Evolutionary conservation across 2,797 vertebrate species (phyloP).

Genomic region (Pelodytes ibericus): DNA sequence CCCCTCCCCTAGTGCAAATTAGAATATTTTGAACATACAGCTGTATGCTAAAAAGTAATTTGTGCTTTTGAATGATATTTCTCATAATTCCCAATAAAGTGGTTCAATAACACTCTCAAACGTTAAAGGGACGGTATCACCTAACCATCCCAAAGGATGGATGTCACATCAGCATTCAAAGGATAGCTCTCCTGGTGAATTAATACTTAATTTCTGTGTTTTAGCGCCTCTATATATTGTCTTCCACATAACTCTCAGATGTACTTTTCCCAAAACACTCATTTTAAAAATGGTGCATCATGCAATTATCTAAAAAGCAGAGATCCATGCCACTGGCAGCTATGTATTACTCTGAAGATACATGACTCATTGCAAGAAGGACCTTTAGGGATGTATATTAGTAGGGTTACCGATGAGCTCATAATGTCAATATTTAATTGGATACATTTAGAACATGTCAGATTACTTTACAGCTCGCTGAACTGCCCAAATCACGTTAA

Average conservation of each 20-base stretch:
- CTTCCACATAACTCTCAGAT: background rate
- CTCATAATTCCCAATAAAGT: no score
- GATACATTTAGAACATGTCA: slow-evolving; percentile 33
- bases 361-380: background rate
- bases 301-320: slow-evolving; percentile 9
- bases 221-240: no score
- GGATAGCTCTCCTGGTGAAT: no score
- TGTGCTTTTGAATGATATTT: no score
- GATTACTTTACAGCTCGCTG: slow-evolving; percentile 26
- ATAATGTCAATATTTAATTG: slow-evolving; percentile 41
- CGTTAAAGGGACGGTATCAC: no score
- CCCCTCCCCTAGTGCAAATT: no score
- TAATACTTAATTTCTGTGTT: no score
- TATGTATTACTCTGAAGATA: background rate
- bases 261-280: background rate
- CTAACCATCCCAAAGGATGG: no score
- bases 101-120: no score
- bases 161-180: no score
- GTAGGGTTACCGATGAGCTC: slow-evolving; percentile 34
- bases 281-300: background rate
- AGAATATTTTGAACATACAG: no score
- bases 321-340: background rate
- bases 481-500: slow-evolving; percentile 30
- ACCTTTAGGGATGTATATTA: slow-evolving; percentile 3
- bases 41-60: no score